Evolutionary conservation across 2,888 invertebrate genomes (phyloP).

Genomic region (Drosophila parthenogenetica): DNA sequence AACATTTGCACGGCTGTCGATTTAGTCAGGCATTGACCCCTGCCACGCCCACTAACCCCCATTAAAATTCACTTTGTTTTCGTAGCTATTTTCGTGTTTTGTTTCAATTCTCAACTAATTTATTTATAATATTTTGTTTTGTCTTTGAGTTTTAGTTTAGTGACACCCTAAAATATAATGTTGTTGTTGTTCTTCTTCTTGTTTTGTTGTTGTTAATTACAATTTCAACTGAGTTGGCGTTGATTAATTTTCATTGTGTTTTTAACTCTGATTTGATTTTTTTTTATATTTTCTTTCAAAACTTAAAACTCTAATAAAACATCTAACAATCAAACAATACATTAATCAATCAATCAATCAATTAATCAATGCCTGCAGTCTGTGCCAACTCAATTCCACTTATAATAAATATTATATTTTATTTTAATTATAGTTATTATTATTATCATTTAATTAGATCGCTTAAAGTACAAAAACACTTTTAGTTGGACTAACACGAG

Average conservation of each 20-base stretch:
- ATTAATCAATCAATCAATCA: constrained; percentile 45
- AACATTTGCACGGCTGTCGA: constrained; percentile 67
- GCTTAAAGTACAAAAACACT: constrained; percentile 78
- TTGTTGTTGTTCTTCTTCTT: constrained; percentile 31
- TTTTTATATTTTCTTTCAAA: constrained; percentile 5
- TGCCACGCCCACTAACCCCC: background rate
- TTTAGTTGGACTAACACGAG: constrained; percentile 80
- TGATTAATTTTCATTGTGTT: constrained; percentile 25
- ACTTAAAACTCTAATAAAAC: constrained; percentile 63
- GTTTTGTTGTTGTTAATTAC: constrained; percentile 55
- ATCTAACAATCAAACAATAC: constrained; percentile 70
- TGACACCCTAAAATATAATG: constrained; percentile 73
- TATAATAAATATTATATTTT: constrained; percentile 54
- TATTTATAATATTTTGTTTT: constrained; percentile 64
- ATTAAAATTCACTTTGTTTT: constrained; percentile 58
- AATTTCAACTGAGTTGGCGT: constrained; percentile 61
- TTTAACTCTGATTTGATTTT: constrained; percentile 47
- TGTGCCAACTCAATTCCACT: constrained; percentile 76
- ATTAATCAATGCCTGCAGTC: constrained; percentile 67
- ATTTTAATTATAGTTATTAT: constrained; percentile 55
- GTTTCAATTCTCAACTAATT: constrained; percentile 80
- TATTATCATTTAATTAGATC: constrained; percentile 65
- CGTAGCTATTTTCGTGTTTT: constrained; percentile 44
- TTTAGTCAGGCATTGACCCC: constrained; percentile 52
- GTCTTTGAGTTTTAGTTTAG: constrained; percentile 67